Evolutionary conservation across 2,888 invertebrate species (phyloP).

Genomic region (Autographa pulchrina): DNA sequence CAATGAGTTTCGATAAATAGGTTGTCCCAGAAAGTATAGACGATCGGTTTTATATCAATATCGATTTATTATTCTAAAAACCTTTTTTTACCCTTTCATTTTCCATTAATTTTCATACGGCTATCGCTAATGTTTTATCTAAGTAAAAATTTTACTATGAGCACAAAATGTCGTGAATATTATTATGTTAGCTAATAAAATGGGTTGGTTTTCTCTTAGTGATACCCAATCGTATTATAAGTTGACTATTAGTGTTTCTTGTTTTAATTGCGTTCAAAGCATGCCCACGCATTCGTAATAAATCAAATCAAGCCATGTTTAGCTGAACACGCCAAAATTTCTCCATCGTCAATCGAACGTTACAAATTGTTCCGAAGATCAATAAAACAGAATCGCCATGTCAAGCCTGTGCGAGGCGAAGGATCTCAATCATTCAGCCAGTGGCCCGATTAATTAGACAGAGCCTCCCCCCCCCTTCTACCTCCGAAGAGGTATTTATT

Average conservation of each 20-base stretch:
- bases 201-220: no score
- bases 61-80: no score
- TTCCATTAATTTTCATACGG: no score
- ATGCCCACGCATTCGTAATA: neutral
- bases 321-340: neutral
- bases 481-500: constrained; percentile 1
- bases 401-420: constrained; percentile 2
- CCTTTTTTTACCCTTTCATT: no score
- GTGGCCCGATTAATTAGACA: constrained; percentile 1
- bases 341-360: neutral
- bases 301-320: neutral
- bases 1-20: no score
- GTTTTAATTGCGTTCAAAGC: neutral
- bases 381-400: neutral
- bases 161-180: no score
- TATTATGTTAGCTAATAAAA: no score
- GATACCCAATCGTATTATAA: no score
- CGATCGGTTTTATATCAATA: no score
- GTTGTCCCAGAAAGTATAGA: no score
- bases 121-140: no score
- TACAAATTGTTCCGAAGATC: constrained; percentile 2
- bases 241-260: neutral
- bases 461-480: neutral
- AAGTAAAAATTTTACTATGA: no score
- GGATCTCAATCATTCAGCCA: constrained; percentile 4